Base-by-base conservation (phyloP, 2,888 invertebrate genomes). In the Yponomeuta plumbellus region DNA sequence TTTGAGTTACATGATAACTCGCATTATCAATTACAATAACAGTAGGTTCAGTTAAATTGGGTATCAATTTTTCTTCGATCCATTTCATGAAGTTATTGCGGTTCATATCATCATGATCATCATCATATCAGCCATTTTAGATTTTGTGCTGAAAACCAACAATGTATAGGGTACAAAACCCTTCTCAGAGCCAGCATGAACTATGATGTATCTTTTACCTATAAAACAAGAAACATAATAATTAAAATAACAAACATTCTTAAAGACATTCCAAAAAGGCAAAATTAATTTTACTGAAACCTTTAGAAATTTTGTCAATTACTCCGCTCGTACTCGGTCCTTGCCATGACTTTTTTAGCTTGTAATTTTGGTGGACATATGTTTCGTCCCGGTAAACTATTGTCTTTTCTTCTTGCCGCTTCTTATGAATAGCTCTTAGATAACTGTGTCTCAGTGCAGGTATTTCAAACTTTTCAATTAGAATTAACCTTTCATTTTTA, bases 81-180 rank as follows among this genome's bases (percentile, higher is more conserved):
- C 61, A 22, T 61, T 61, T 61, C 17, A 61, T 26, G 11, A 61
- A 61, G 22, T 26, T 61, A n/a, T 11, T 23, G 23, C 22, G 34
- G 34, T 61, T 61, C 34, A 61, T 61, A 26, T 61, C 61, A 26
- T 61, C 61, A 61, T 61, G 61, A n/a, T 61, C 8, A 23, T 61
- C n/a, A n/a, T n/a, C n/a, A n/a, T n/a, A n/a, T n/a, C 61, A 21
- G 23, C 1, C 23, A 61, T 61, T 61, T 59, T 59, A 20, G 59
- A 59, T 59, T 59, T 59, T 59, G 59, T 59, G 21, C 59, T 59
- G 59, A 59, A 59, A 1, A 59, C 59, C 22, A 59, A 22, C 22
- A 59, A 59, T 22, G 59, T 5, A 59, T 59, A n/a, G 2, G 59
- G 22, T 8, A 59, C 59, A 59, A 59, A 59, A 13, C 59, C 59